A percentile compares a stretch with the other conserved stretches of the same genome.
phyloP scores from a whole-genome alignment of 2,888 invertebrate species.

The Tenthredo mesomela region DNA sequence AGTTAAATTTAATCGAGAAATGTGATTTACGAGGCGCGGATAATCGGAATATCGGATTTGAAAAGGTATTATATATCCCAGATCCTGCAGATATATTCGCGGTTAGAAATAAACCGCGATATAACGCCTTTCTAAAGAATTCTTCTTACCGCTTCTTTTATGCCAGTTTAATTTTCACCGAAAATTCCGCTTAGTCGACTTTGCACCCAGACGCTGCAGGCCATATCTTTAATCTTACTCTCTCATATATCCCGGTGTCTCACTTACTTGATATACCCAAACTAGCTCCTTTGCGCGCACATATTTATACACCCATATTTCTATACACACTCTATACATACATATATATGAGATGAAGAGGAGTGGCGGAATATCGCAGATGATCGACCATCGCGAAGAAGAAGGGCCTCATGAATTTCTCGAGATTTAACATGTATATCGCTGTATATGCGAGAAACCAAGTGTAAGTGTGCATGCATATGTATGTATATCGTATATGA shows the following conservation, averaged over 20 bases:
- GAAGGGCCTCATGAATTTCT: constrained; percentile 13
- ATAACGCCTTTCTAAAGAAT: constrained; percentile 17
- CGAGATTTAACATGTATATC: background rate
- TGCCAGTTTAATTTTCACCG: background rate
- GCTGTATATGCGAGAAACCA: background rate
- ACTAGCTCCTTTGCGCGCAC: constrained; percentile 2
- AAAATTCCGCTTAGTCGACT: background rate
- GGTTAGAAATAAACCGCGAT: constrained; percentile 11
- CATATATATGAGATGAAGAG: background rate
- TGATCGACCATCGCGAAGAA: constrained; percentile 4
- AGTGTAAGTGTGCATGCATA: background rate
- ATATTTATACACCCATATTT: background rate
- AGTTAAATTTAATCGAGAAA: constrained; percentile 35
- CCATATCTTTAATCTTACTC: background rate
- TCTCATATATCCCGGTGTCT: background rate
- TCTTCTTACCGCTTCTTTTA: background rate
- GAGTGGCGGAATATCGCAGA: background rate
- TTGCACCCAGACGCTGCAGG: background rate
- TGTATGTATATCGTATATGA: background rate
- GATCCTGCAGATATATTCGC: constrained; percentile 31
- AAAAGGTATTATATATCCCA: background rate
- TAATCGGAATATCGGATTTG: constrained; percentile 42
- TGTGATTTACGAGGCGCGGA: constrained; percentile 34
- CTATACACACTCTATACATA: background rate
- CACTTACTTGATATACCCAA: constrained; percentile 11